Conservation (phyloP, 1,140 invertebrate species). For the Drosophila melanica region DNA sequence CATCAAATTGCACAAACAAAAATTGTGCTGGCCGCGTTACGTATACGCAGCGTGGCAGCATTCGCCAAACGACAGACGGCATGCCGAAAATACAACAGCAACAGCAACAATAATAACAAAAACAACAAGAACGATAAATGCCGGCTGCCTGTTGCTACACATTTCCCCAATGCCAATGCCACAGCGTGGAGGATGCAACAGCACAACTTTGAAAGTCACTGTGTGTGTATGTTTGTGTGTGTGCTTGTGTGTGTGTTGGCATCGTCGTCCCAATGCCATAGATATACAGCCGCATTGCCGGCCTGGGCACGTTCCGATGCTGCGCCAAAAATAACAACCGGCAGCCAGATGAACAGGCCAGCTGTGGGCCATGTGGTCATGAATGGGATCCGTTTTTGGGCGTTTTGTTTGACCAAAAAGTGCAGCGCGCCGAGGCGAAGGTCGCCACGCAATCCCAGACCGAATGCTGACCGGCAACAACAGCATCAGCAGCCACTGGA, state of each 20-base stretch:
- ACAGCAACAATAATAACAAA: slow-evolving; percentile 9
- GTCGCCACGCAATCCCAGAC: slow-evolving; percentile 39
- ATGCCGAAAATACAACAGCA: slow-evolving; percentile 66
- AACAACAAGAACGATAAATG: slow-evolving; percentile 1
- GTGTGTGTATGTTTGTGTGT: background rate
- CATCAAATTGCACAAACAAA: slow-evolving; percentile 45
- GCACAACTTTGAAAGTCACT: slow-evolving; percentile 35
- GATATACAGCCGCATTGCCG: slow-evolving; percentile 44
- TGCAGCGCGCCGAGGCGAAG: slow-evolving; percentile 56
- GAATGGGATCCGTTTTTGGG: slow-evolving; percentile 59
- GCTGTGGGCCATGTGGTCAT: slow-evolving; percentile 31
- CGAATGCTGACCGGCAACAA: slow-evolving; percentile 8
- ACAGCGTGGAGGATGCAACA: slow-evolving; percentile 57
- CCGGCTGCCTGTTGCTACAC: slow-evolving; percentile 66
- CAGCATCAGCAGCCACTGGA: background rate
- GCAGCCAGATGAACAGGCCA: slow-evolving; percentile 29
- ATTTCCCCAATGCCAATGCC: slow-evolving; percentile 78
- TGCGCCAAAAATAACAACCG: slow-evolving; percentile 74
- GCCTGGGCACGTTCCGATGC: slow-evolving; percentile 61
- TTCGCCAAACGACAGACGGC: slow-evolving; percentile 35
- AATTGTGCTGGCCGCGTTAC: slow-evolving; percentile 50
- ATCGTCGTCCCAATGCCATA: slow-evolving; percentile 73
- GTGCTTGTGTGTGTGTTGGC: slow-evolving; percentile 20
- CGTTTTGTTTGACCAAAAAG: slow-evolving; percentile 72
- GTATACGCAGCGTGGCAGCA: slow-evolving; percentile 69